Conservation (phyloP, 2,888 invertebrate species). For the Bhutanitis thaidina region DNA sequence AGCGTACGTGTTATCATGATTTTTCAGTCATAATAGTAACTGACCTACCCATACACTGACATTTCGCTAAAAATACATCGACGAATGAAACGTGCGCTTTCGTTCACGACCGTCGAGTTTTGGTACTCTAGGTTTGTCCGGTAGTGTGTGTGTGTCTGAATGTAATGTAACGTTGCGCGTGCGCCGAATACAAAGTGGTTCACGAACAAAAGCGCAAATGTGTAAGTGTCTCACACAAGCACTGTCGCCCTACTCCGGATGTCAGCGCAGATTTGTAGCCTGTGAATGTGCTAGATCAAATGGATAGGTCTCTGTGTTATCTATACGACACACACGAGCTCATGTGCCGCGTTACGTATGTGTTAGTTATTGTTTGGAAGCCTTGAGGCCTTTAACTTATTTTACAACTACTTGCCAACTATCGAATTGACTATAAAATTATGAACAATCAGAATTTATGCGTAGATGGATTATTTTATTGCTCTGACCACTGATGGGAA, state of each 20-base stretch:
- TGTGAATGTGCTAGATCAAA: conserved; percentile 71
- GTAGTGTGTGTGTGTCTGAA: conserved; percentile 34
- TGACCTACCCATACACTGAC: conserved; percentile 69
- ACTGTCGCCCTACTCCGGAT: conserved; percentile 70
- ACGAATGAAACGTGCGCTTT: conserved; percentile 59
- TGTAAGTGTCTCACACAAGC: conserved; percentile 51
- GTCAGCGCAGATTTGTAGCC: conserved; percentile 68
- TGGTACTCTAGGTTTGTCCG: conserved; percentile 40
- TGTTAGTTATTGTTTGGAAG: conserved; percentile 43
- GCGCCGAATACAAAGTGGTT: conserved; percentile 38
- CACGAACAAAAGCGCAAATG: conserved; percentile 47
- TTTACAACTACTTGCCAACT: conserved; percentile 54
- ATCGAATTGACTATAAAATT: conserved; percentile 66
- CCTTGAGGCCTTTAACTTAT: conserved; percentile 61
- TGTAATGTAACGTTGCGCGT: conserved; percentile 31
- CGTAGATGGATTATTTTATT: conserved; percentile 53
- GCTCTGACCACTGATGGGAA: conserved; percentile 45
- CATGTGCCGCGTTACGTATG: conserved; percentile 29
- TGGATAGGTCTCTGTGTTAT: conserved; percentile 64
- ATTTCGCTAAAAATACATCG: conserved; percentile 67
- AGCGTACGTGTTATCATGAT: conserved; percentile 26
- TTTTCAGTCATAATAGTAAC: conserved; percentile 63
- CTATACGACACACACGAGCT: conserved; percentile 50
- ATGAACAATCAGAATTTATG: conserved; percentile 62
- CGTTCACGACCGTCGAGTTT: conserved; percentile 57